Evolutionary conservation across 64 coral and sea anemone genomes (phyloP), one percentile per base, ranked within the genome.

Genomic region (Pocillopora damicornis): DNA sequence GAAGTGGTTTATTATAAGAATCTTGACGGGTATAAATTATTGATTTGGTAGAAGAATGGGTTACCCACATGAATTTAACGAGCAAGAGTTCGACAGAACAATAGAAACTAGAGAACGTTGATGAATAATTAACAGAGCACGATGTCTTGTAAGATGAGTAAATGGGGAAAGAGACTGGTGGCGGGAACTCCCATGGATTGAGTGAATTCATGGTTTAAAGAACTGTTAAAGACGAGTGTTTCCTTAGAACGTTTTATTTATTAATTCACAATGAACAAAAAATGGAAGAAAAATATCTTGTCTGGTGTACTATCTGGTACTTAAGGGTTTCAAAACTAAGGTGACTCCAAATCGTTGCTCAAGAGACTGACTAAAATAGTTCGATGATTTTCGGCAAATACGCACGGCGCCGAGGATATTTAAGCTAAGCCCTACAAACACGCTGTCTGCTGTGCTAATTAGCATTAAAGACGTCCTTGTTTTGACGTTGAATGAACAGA

Each of bases 121-220:
- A 97, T 97, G 88, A 93, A 97, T 97, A 93, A 97, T 97, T 93
- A 60, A 97, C 72, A 18, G 15, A 57, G 75, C 87, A 95, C 81
- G 94, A 89, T 90, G 89, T 63, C 69, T 61, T 74, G 89, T 73
- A 85, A 85, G 81, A 71, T 85, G 81, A 85, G 81, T 85, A 85
- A 85, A 85, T 66, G 35, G 81, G 26, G 81, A 59, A 65, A 25
- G 71, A 72, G 16, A 85, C 81, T 67, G 81, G 81, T 85, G 81
- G 81, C 38, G 37, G 81, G 81, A 85, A 85, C 81, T 23, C 81
- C 81, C 81, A 85, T 42, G 64, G 38, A 73, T 72, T 85, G 20
- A 85, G 18, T 85, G 81, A 85, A 85, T 85, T 85, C 81, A 85
- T 58, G 2, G 65, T 65, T 14, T 72, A 37, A 73, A 57, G 81